Evolutionary conservation across 2,797 vertebrate genomes (phyloP).

Genomic region (Oceanodroma leucorhoa): DNA sequence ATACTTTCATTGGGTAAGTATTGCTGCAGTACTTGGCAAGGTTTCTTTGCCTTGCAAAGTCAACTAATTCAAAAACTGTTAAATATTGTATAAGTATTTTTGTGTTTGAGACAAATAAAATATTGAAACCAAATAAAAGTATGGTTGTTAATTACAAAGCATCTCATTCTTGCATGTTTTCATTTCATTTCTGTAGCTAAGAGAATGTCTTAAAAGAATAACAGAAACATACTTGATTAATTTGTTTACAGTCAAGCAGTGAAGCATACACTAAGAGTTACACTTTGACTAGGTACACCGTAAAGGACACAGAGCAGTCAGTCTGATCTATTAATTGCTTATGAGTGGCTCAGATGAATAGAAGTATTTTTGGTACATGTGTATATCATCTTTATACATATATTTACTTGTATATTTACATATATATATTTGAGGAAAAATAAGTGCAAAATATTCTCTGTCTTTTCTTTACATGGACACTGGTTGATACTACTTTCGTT

Average conservation of each 20-base stretch:
- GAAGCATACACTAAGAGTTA: not conserved
- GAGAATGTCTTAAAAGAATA: not conserved
- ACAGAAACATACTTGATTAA: constrained; percentile 27
- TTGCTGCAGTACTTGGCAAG: not conserved
- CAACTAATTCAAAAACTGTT: constrained; percentile 34
- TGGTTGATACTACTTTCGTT: not conserved
- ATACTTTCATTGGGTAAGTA: not conserved
- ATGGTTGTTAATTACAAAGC: not conserved
- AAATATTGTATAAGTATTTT: constrained; percentile 40
- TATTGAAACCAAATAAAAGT: constrained; percentile 27
- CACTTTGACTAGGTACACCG: not conserved
- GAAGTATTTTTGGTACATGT: not conserved
- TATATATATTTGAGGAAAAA: not conserved
- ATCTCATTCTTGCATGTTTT: not conserved
- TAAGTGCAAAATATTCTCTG: not conserved
- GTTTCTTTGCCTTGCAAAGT: not conserved
- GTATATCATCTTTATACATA: not conserved
- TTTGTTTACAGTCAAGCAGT: constrained; percentile 46
- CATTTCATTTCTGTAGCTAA: not conserved
- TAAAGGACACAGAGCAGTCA: constrained; percentile 25
- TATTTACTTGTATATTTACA: not conserved
- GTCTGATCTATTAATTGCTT: not conserved
- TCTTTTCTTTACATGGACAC: not conserved
- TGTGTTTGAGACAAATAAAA: not conserved
- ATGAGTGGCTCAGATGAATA: not conserved